A percentile compares a stretch with the other conserved stretches of the same genome.
These are phyloP conservation scores for Hyperoplus immaculatus DNA, from an alignment of 2,797 vertebrate species.

Conservation along the genomic window DNA sequence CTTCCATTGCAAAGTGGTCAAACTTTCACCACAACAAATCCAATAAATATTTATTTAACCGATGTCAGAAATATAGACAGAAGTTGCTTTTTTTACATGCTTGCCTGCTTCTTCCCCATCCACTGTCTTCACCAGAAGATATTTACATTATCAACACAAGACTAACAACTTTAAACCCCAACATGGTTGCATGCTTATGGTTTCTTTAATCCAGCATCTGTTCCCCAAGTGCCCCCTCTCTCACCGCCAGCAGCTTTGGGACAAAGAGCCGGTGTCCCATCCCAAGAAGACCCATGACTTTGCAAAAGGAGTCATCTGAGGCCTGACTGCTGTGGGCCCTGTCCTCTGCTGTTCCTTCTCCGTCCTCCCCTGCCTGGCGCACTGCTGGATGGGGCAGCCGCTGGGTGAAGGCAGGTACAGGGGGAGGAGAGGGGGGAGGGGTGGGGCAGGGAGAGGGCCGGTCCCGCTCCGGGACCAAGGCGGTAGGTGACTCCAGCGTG, in stretches of 20 bases:
- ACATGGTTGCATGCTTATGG: slow-evolving; percentile 2
- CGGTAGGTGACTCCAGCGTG: slow-evolving; percentile 86
- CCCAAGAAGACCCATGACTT: slow-evolving; percentile 95
- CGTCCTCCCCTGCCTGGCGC: slow-evolving; percentile 89
- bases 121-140: background rate
- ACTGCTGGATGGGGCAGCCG: slow-evolving; percentile 89
- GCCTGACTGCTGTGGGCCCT: slow-evolving; percentile 78
- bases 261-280: slow-evolving; percentile 99
- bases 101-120: background rate
- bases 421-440: slow-evolving; percentile 69
- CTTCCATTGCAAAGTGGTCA: background rate
- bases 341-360: slow-evolving; percentile 84
- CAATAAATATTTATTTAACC: background rate
- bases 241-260: slow-evolving; percentile 98
- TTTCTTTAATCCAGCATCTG: slow-evolving; percentile 10
- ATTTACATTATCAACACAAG: slow-evolving; percentile 9
- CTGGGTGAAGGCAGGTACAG: slow-evolving; percentile 81
- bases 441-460: slow-evolving; percentile 83
- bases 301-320: slow-evolving; percentile 92
- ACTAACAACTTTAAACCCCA: slow-evolving; percentile 19
- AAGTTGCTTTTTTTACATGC: background rate
- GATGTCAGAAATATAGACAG: background rate
- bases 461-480: slow-evolving; percentile 92
- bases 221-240: slow-evolving; percentile 74
- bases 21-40: background rate